These are phyloP conservation scores for Falco rusticolus DNA, from an alignment of 2,797 vertebrate genomes.

Conservation along the genomic window DNA sequence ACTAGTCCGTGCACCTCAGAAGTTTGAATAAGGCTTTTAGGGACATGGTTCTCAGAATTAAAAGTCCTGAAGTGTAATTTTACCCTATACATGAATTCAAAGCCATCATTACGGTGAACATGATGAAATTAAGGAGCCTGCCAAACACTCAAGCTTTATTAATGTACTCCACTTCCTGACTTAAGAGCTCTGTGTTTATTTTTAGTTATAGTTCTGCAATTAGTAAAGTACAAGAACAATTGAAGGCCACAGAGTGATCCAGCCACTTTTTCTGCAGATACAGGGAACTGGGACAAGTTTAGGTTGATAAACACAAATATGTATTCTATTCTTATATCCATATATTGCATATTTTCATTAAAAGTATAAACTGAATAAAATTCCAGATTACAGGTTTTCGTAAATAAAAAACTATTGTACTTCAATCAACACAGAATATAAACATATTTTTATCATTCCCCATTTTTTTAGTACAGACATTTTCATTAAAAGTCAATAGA, in stretches of 20 bases:
- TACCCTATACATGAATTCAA: constrained; percentile 63
- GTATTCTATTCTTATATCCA: background rate
- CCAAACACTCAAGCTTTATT: constrained; percentile 64
- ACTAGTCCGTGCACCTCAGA: constrained; percentile 57
- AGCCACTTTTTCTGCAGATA: background rate
- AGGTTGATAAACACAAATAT: background rate
- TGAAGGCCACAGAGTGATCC: constrained; percentile 48
- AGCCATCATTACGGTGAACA: constrained; percentile 11
- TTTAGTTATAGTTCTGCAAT: constrained; percentile 64
- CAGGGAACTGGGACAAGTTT: background rate
- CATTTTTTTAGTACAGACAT: background rate
- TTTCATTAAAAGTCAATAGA: background rate
- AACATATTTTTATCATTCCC: background rate
- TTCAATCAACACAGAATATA: background rate
- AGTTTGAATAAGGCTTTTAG: constrained; percentile 75
- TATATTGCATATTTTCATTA: background rate
- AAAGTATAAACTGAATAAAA: background rate
- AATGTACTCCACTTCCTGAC: constrained; percentile 67
- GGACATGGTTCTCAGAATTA: constrained; percentile 64
- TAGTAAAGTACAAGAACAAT: constrained; percentile 61
- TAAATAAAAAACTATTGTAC: background rate
- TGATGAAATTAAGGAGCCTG: constrained; percentile 57
- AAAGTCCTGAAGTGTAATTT: constrained; percentile 70
- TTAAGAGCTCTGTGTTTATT: constrained; percentile 64
- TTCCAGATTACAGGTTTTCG: background rate